Percentiles rank a stretch among this genome's conserved stretches.
Evolutionary conservation across 1,140 invertebrate genomes (phyloP).

Genomic region (Euglossa dilemma): DNA sequence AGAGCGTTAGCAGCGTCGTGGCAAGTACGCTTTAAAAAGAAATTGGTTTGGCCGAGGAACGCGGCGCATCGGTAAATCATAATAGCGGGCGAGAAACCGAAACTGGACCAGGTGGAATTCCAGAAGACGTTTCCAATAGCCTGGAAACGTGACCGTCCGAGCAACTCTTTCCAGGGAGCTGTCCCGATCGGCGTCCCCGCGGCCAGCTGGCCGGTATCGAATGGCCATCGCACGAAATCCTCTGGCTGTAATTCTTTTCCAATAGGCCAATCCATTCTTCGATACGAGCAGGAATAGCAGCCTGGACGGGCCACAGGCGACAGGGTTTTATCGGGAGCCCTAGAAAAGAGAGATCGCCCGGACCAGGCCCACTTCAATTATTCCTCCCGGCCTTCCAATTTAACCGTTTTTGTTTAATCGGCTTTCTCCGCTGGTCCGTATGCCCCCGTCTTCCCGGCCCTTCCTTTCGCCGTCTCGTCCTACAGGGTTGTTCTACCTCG

Average conservation of each 20-base stretch:
- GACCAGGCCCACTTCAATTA: conserved; percentile 22
- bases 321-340: conserved; percentile 15
- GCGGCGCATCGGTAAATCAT: conserved; percentile 15
- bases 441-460: too few species aligned
- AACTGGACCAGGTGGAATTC: neutral
- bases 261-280: conserved; percentile 48
- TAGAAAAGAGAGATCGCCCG: conserved; percentile 20
- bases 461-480: too few species aligned
- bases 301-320: conserved; percentile 6
- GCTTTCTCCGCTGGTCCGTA: neutral
- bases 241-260: conserved; percentile 50
- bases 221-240: conserved; percentile 9
- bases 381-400: neutral
- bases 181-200: neutral
- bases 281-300: conserved; percentile 23
- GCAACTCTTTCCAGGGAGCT: neutral
- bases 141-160: conserved; percentile 15
- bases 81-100: neutral
- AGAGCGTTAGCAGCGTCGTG: neutral
- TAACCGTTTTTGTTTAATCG: conserved; percentile 38
- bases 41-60: conserved; percentile 14
- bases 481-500: too few species aligned
- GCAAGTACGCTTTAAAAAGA: neutral
- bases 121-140: conserved; percentile 31
- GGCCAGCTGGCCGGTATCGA: neutral